Evolutionary conservation across 2,113 vertebrate species (phyloP).

Genomic region (Sigmodon hispidus): DNA sequence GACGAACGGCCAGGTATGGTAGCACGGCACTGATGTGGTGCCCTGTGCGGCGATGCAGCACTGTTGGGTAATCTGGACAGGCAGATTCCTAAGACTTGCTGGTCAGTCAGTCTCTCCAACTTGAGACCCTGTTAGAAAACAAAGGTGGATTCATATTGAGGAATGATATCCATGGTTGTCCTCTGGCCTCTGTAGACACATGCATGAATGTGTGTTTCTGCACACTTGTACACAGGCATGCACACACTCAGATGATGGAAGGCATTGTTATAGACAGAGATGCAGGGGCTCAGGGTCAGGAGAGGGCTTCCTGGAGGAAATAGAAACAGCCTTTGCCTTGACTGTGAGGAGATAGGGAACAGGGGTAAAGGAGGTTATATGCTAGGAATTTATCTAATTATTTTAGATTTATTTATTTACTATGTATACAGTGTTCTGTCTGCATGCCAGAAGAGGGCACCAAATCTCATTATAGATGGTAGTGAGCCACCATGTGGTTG

Average conservation of each 20-base stretch:
- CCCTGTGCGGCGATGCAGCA: not conserved
- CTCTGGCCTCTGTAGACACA: not conserved
- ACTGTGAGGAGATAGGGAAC: not conserved
- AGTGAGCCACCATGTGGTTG: too few relatives aligned
- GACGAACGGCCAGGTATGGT: not conserved
- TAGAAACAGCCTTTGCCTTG: not conserved
- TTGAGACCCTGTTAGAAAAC: not conserved
- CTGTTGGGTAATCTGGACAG: too few relatives aligned
- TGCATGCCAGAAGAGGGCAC: too few relatives aligned
- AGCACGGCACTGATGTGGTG: too few relatives aligned
- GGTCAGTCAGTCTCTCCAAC: not conserved
- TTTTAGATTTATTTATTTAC: not conserved
- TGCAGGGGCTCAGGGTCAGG: not conserved
- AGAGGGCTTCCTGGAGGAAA: constrained; percentile 27
- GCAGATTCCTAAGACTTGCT: not conserved
- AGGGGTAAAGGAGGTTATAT: not conserved
- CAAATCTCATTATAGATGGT: too few relatives aligned
- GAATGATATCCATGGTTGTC: too few relatives aligned
- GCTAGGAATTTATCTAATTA: constrained; percentile 17
- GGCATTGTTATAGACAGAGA: not conserved
- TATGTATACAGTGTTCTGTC: too few relatives aligned
- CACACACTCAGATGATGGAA: too few relatives aligned
- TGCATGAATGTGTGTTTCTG: too few relatives aligned
- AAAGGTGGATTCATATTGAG: not conserved
- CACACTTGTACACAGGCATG: not conserved